Evolutionary conservation across 2,113 vertebrate genomes (phyloP).

Genomic region (Polypterus senegalus): DNA sequence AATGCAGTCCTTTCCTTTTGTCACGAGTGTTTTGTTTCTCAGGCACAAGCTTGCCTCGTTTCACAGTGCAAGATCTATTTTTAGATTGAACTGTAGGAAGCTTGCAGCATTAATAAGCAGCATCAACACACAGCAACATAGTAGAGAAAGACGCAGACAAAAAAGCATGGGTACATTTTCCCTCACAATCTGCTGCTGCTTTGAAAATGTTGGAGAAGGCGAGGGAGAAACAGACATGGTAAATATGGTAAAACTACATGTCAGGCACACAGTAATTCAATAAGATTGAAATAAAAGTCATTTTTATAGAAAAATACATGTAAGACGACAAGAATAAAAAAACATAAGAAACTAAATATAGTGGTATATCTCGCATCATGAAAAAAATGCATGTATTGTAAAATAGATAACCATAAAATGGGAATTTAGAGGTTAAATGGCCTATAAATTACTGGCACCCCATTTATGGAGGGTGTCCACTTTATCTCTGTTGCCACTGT

Average conservation of each 20-base stretch:
- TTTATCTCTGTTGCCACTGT: too few species aligned
- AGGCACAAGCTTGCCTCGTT: slow-evolving; percentile 64
- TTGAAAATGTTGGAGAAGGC: slow-evolving; percentile 42
- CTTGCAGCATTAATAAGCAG: slow-evolving; percentile 63
- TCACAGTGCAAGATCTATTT: slow-evolving; percentile 77
- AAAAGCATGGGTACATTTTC: slow-evolving; percentile 50
- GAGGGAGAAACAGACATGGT: slow-evolving; percentile 19
- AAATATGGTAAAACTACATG: background rate
- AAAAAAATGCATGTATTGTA: too few species aligned
- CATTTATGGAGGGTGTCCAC: too few species aligned
- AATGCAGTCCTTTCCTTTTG: background rate
- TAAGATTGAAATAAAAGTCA: too few species aligned
- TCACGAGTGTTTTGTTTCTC: slow-evolving; percentile 19
- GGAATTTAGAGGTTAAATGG: too few species aligned
- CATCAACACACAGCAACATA: slow-evolving; percentile 40
- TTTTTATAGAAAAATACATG: too few species aligned
- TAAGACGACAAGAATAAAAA: too few species aligned
- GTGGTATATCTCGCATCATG: too few species aligned
- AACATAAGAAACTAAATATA: too few species aligned
- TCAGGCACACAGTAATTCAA: too few species aligned
- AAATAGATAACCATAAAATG: too few species aligned
- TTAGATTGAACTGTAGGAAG: slow-evolving; percentile 76
- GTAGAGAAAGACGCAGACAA: slow-evolving; percentile 39
- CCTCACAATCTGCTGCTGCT: slow-evolving; percentile 57
- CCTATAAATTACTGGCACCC: too few species aligned